Conservation (phyloP, 1,140 invertebrate species). For the Penaeus chinensis region DNA sequence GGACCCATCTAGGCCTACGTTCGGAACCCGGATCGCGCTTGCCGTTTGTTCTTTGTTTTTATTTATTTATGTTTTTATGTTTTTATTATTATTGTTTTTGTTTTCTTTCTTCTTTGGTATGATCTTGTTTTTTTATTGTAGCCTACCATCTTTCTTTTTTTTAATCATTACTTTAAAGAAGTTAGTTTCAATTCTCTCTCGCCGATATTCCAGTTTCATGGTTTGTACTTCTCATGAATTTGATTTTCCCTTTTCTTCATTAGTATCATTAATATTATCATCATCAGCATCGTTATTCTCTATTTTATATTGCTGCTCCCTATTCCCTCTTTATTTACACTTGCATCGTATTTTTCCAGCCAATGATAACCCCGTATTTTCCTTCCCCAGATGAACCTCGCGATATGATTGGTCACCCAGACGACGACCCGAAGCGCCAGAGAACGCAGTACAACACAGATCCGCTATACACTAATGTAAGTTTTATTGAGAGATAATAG, state of each 20-base stretch:
- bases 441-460: slow-evolving; percentile 89
- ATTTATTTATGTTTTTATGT: neutral
- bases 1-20: too few relatives aligned
- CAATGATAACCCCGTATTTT: neutral
- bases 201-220: too few relatives aligned
- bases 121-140: neutral
- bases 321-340: too few relatives aligned
- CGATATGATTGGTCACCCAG: slow-evolving; percentile 81
- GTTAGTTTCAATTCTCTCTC: too few relatives aligned
- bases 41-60: neutral
- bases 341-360: neutral
- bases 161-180: neutral
- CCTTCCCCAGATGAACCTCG: slow-evolving; percentile 80
- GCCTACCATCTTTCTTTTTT: neutral
- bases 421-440: slow-evolving; percentile 87
- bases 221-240: too few relatives aligned
- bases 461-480: slow-evolving; percentile 74
- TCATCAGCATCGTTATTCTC: too few relatives aligned
- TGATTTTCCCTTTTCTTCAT: too few relatives aligned
- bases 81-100: neutral
- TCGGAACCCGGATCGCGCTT: neutral
- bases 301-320: too few relatives aligned
- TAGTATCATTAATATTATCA: too few relatives aligned
- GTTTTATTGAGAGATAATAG: neutral
- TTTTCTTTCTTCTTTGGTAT: neutral